Conservation (phyloP, 2,888 invertebrate species). For the Lordiphosa fenestrarum region DNA sequence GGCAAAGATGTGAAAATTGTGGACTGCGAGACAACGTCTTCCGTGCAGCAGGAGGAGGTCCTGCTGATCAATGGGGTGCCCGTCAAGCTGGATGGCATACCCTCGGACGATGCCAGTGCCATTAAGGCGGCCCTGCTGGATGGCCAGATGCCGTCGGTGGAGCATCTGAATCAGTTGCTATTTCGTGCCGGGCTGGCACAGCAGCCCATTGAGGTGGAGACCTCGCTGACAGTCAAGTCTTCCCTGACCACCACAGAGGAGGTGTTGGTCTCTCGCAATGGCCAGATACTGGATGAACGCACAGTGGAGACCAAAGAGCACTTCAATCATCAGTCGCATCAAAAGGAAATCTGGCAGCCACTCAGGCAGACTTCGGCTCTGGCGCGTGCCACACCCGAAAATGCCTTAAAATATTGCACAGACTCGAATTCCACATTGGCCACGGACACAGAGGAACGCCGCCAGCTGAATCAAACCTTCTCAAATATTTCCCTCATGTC, state of each 20-base stretch:
- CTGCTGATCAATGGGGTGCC: slow-evolving; percentile 87
- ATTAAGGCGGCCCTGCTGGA: slow-evolving; percentile 86
- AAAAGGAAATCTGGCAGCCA: slow-evolving; percentile 86
- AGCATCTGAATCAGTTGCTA: slow-evolving; percentile 85
- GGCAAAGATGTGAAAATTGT: slow-evolving; percentile 87
- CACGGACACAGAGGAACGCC: slow-evolving; percentile 42
- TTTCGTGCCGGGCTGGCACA: slow-evolving; percentile 85
- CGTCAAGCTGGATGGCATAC: slow-evolving; percentile 85
- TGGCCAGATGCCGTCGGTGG: slow-evolving; percentile 86
- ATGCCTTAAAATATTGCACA: slow-evolving; percentile 50
- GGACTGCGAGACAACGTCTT: slow-evolving; percentile 87
- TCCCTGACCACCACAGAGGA: slow-evolving; percentile 87
- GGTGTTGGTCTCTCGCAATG: slow-evolving; percentile 85
- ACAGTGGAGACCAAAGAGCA: slow-evolving; percentile 87
- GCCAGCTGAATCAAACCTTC: slow-evolving; percentile 64
- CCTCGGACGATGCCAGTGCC: slow-evolving; percentile 85
- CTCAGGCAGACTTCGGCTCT: slow-evolving; percentile 39
- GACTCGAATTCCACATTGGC: slow-evolving; percentile 59
- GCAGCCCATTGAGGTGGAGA: slow-evolving; percentile 86
- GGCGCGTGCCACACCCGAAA: slow-evolving; percentile 53
- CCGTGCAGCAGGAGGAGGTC: slow-evolving; percentile 86
- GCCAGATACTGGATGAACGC: slow-evolving; percentile 86
- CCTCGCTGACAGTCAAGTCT: slow-evolving; percentile 86
- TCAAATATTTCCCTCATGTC: slow-evolving; percentile 66
- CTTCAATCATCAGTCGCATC: slow-evolving; percentile 85